Conservation (phyloP, 2,888 invertebrate species). For the Archaeoteleia sp. region DNA sequence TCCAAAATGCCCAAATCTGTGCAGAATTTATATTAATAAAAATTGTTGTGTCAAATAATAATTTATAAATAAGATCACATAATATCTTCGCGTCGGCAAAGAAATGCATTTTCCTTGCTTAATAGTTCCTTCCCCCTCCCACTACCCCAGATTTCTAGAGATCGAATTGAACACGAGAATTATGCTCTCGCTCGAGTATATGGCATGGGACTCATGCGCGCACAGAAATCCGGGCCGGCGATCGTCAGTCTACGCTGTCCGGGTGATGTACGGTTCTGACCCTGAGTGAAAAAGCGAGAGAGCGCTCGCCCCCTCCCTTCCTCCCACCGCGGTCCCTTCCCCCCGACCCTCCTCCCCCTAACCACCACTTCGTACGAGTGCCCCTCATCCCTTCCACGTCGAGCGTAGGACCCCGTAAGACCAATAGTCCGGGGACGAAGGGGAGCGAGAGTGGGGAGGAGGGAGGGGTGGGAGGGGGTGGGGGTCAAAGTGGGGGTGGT, state of each 20-base stretch:
- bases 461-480: too few relatives aligned
- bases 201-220: slow-evolving; percentile 43
- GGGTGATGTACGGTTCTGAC: slow-evolving; percentile 72
- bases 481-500: too few relatives aligned
- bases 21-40: too few relatives aligned
- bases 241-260: slow-evolving; percentile 66
- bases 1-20: too few relatives aligned
- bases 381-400: too few relatives aligned
- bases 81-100: slow-evolving; percentile 23
- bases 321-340: slow-evolving; percentile 47
- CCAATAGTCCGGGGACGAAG: slow-evolving; percentile 39
- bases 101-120: slow-evolving; percentile 35
- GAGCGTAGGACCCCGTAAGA: slow-evolving; percentile 36
- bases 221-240: slow-evolving; percentile 61
- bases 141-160: slow-evolving; percentile 27
- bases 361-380: too few relatives aligned
- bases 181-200: slow-evolving; percentile 35
- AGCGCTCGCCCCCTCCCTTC: slow-evolving; percentile 43
- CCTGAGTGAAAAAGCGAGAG: slow-evolving; percentile 67
- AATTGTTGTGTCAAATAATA: too few relatives aligned
- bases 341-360: slow-evolving; percentile 18
- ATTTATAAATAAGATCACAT: too few relatives aligned
- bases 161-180: slow-evolving; percentile 48
- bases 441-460: too few relatives aligned
- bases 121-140: slow-evolving; percentile 22